Evolutionary conservation across 2,113 vertebrate species (phyloP), one percentile per base, ranked within the genome.

Genomic region (Phylloscopus whistleri): DNA sequence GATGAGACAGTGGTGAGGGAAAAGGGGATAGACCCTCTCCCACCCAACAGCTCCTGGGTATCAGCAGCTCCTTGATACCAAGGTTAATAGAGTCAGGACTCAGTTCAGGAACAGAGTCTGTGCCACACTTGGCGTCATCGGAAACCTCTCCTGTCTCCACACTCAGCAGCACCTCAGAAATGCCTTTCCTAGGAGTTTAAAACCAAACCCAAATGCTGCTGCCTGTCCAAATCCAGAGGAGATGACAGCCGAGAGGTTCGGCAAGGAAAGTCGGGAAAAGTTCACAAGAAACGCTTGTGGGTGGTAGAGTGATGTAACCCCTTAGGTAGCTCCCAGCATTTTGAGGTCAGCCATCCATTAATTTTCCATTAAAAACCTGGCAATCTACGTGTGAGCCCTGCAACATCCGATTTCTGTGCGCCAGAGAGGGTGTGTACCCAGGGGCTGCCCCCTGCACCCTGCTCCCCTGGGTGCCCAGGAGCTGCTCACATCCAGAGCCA

Each of bases 281-380:
- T 93, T 97, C 78, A 31, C 70, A 62, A 89, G 84, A 62, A 92
- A 70, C 3, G 0, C 67, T 69, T 33, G 87, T 64, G 83, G 82
- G 92, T 95, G 94, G 96, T 16, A 80, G 78, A 88, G 82, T 96
- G 96, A 96, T 22, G 92, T 88, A 96, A 97, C 52, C n/a, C 90
- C 55, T 52, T 72, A 93, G 69, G 89, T 80, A 93, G 81, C 82
- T 90, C 89, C 44, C 72, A 90, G 72, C 59, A 2, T 64, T 84
- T 18, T 73, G 79, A 93, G 94, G 89, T 94, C 91, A 94, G 90
- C 59, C 37, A 19, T 72, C 86, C 59, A 35, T 87, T 91, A 89
- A 80, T 58, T 91, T 93, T 58, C 94, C 79, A 94, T 75, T 87
- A 93, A 94, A 95, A 84, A 55, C 56, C 56, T 94, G 94, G 84